phyloP scores from a whole-genome alignment of 2,888 invertebrate species.

The Clusia tigrina region DNA sequence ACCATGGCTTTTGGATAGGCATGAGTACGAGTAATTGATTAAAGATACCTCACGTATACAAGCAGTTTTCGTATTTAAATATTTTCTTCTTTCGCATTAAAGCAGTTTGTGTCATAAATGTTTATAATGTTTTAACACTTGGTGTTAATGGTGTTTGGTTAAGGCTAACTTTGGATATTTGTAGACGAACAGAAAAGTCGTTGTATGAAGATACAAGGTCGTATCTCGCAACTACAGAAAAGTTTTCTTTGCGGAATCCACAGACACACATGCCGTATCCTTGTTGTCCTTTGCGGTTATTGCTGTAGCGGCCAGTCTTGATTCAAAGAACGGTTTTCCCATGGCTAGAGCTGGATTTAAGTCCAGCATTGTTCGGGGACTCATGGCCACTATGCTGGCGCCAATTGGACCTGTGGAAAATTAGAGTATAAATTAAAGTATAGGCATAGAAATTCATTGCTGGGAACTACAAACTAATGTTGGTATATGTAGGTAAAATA shows the following conservation, averaged over 20 bases:
- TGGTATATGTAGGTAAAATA: slow-evolving; percentile 33
- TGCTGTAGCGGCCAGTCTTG: slow-evolving; percentile 51
- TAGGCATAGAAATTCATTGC: slow-evolving; percentile 33
- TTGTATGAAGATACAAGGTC: slow-evolving; percentile 6
- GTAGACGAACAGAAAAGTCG: slow-evolving; percentile 24
- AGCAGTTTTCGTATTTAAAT: too few relatives aligned
- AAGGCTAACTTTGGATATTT: too few relatives aligned
- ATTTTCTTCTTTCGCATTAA: too few relatives aligned
- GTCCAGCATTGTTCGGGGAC: slow-evolving; percentile 63
- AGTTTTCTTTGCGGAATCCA: slow-evolving; percentile 45
- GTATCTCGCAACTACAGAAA: slow-evolving; percentile 40
- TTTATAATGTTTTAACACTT: too few relatives aligned
- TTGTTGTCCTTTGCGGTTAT: slow-evolving; percentile 47
- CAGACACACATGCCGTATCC: slow-evolving; percentile 43
- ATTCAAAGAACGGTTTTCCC: slow-evolving; percentile 63
- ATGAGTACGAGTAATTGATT: too few relatives aligned
- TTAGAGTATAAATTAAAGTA: slow-evolving; percentile 23
- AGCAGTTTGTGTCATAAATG: too few relatives aligned
- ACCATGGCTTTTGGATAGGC: too few relatives aligned
- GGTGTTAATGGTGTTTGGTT: slow-evolving; percentile 24
- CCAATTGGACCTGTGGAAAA: slow-evolving; percentile 63
- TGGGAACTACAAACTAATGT: too few relatives aligned
- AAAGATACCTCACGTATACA: too few relatives aligned
- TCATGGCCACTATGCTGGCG: slow-evolving; percentile 65
- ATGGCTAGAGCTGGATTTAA: slow-evolving; percentile 64